These are phyloP conservation scores for Cerastoderma edule DNA, from an alignment of 2,888 invertebrate species.

Conservation along the genomic window DNA sequence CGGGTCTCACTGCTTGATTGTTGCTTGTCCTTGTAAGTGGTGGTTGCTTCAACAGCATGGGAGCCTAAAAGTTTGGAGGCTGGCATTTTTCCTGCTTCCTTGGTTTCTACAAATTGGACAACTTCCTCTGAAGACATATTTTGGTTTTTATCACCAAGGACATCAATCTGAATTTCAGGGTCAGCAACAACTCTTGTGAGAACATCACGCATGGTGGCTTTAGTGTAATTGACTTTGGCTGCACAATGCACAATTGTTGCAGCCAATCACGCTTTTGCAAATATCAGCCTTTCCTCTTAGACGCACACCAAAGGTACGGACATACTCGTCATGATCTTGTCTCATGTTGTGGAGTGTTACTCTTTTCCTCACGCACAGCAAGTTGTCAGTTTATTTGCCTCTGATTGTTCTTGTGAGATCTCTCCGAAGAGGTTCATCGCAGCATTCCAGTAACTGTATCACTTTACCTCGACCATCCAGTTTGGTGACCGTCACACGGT, in stretches of 20 bases:
- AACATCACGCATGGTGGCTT: slow-evolving; percentile 37
- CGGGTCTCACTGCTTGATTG: not conserved
- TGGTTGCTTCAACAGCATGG: slow-evolving; percentile 41
- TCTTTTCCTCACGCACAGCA: slow-evolving; percentile 22
- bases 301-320: slow-evolving; percentile 50
- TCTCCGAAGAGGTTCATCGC: slow-evolving; percentile 56
- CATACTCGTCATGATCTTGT: slow-evolving; percentile 60
- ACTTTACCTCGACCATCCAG: slow-evolving; percentile 38
- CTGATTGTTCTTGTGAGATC: slow-evolving; percentile 51
- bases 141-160: slow-evolving; percentile 39
- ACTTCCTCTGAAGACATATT: slow-evolving; percentile 54
- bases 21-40: not conserved
- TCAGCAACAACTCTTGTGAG: slow-evolving; percentile 25
- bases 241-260: slow-evolving; percentile 46
- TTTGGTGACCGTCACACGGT: slow-evolving; percentile 58
- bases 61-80: slow-evolving; percentile 51
- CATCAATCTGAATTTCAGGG: slow-evolving; percentile 39
- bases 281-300: slow-evolving; percentile 57
- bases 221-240: slow-evolving; percentile 39
- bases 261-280: slow-evolving; percentile 47
- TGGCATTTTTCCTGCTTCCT: slow-evolving; percentile 62
- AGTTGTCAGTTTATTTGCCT: slow-evolving; percentile 25
- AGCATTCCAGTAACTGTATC: slow-evolving; percentile 63
- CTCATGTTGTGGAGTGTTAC: slow-evolving; percentile 52
- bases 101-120: slow-evolving; percentile 59